These are phyloP conservation scores for Coremacera marginata DNA, from an alignment of 2,888 invertebrate species.

Conservation along the genomic window DNA sequence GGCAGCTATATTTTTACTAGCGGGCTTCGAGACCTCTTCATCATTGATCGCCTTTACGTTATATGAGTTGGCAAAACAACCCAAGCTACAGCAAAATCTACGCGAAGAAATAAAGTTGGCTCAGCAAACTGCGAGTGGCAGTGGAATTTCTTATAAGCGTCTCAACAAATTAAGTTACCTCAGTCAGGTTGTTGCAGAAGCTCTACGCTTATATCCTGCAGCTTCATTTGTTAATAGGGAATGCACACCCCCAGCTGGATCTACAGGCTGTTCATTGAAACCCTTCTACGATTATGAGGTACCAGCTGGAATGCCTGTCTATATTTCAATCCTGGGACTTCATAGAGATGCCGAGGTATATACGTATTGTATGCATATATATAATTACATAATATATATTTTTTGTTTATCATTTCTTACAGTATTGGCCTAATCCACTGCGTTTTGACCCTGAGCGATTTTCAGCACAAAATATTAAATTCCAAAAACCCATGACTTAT, in stretches of 20 bases:
- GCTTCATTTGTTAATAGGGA: slow-evolving; percentile 65
- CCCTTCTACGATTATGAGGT: slow-evolving; percentile 56
- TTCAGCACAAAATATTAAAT: slow-evolving; percentile 44
- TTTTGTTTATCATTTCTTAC: slow-evolving; percentile 24
- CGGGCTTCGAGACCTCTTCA: slow-evolving; percentile 66
- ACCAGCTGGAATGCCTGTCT: slow-evolving; percentile 63
- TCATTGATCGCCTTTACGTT: slow-evolving; percentile 68
- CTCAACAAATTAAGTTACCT: slow-evolving; percentile 66
- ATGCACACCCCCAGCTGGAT: slow-evolving; percentile 52
- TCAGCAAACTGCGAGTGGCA: slow-evolving; percentile 3
- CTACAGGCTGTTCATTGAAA: slow-evolving; percentile 54
- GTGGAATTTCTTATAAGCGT: slow-evolving; percentile 63
- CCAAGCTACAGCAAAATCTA: slow-evolving; percentile 63
- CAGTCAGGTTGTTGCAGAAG: slow-evolving; percentile 66
- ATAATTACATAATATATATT: background rate
- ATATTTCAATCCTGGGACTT: slow-evolving; percentile 62
- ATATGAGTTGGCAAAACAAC: slow-evolving; percentile 67
- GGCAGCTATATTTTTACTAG: slow-evolving; percentile 62
- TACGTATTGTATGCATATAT: background rate
- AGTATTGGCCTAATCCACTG: slow-evolving; percentile 63
- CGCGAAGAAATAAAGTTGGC: slow-evolving; percentile 62
- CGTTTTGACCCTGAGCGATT: slow-evolving; percentile 64
- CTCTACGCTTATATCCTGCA: slow-evolving; percentile 64
- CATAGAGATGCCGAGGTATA: slow-evolving; percentile 63
- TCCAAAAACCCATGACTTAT: slow-evolving; percentile 58